Percentiles rank a stretch among this genome's conserved stretches.
These are phyloP conservation scores for Rhinopomastus cyanomelas DNA, from an alignment of 2,113 vertebrate genomes.

Conservation along the genomic window DNA sequence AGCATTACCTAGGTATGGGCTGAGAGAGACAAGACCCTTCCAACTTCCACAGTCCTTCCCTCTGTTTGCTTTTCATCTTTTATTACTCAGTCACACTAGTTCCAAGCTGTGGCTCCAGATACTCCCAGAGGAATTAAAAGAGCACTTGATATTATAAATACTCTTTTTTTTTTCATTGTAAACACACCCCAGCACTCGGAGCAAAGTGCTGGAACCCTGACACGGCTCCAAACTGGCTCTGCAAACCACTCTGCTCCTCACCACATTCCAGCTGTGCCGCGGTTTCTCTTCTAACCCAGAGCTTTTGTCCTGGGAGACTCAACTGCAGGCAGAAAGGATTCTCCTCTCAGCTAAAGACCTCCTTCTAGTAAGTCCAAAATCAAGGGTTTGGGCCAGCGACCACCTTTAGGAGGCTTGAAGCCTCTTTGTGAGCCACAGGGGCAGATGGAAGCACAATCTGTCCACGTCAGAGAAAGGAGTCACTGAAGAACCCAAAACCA, in stretches of 20 bases:
- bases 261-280: constrained; percentile 31
- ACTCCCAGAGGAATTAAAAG: constrained; percentile 49
- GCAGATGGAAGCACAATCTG: neutral
- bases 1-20: neutral
- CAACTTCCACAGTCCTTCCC: constrained; percentile 1
- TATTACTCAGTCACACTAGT: neutral
- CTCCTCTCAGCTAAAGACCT: neutral
- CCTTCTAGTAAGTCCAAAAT: neutral
- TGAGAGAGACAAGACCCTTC: neutral
- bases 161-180: constrained; percentile 22
- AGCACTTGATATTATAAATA: constrained; percentile 62
- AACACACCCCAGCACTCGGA: constrained; percentile 28
- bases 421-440: fast-evolving
- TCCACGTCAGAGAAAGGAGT: constrained; percentile 3
- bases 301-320: constrained; percentile 16
- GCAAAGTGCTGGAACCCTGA: neutral
- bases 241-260: neutral
- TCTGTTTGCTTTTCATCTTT: constrained; percentile 34
- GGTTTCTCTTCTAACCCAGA: constrained; percentile 20
- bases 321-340: neutral
- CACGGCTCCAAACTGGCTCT: constrained; percentile 39
- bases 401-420: neutral
- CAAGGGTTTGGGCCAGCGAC: neutral
- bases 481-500: constrained; percentile 20
- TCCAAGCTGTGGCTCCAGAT: neutral